Conservation (phyloP, 2,888 invertebrate genomes). For the Pycnomerus fuliginosus region DNA sequence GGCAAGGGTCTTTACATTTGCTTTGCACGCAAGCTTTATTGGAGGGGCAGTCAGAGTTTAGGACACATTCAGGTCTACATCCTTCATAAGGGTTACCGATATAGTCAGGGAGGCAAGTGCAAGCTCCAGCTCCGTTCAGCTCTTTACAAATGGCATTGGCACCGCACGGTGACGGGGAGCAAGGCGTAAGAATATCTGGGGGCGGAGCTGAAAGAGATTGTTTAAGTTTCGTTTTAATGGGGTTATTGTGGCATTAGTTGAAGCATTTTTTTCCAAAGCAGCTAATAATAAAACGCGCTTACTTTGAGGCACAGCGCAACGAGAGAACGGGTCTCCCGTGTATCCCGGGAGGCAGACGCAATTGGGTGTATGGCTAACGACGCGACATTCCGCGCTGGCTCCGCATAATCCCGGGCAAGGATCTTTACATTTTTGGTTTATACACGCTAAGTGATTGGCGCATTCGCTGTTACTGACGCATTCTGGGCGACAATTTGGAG, state of each 20-base stretch:
- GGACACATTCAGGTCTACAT: constrained; percentile 72
- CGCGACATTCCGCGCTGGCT: constrained; percentile 67
- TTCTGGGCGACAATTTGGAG: constrained; percentile 74
- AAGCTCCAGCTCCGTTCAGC: constrained; percentile 64
- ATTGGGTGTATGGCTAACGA: constrained; percentile 70
- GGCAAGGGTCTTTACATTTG: constrained; percentile 79
- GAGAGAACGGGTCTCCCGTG: constrained; percentile 65
- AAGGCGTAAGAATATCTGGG: constrained; percentile 55
- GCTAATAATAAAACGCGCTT: constrained; percentile 27
- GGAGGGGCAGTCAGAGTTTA: constrained; percentile 70
- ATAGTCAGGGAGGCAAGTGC: constrained; percentile 68
- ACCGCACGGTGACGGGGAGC: constrained; percentile 70
- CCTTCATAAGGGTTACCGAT: constrained; percentile 77
- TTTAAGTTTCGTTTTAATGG: neutral
- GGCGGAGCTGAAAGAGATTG: constrained; percentile 24
- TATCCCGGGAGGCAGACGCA: constrained; percentile 62
- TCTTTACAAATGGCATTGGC: constrained; percentile 66
- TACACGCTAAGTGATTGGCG: constrained; percentile 67
- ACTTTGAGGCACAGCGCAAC: constrained; percentile 52
- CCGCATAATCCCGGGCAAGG: constrained; percentile 79
- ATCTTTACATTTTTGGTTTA: constrained; percentile 72
- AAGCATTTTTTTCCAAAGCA: constrained; percentile 11
- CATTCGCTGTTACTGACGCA: constrained; percentile 74
- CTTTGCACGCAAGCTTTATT: constrained; percentile 71
- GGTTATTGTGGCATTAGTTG: constrained; percentile 19